These are phyloP conservation scores for Drosophila nikananu DNA, from an alignment of 1,140 invertebrate species.

Conservation along the genomic window DNA sequence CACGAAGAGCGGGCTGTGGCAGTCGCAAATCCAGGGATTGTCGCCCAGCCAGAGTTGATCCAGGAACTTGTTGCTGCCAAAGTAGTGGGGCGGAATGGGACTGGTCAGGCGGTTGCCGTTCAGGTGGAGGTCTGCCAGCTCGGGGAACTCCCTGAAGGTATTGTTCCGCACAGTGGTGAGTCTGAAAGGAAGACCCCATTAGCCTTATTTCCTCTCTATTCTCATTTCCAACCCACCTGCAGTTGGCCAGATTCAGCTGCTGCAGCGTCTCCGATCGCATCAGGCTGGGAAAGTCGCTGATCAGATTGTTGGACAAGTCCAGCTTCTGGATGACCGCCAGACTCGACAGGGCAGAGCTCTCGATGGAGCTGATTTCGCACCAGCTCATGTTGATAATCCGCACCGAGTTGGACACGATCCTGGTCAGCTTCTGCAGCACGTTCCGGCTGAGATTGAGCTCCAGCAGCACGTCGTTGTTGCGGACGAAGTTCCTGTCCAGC, in stretches of 20 bases:
- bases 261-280: constrained; percentile 87
- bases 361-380: constrained; percentile 87
- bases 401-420: constrained; percentile 87
- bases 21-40: constrained; percentile 91
- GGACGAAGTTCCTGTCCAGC: constrained; percentile 86
- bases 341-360: constrained; percentile 86
- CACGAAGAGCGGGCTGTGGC: constrained; percentile 86
- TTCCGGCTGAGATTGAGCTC: constrained; percentile 89
- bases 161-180: constrained; percentile 78
- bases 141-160: constrained; percentile 87
- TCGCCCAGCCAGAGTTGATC: constrained; percentile 87
- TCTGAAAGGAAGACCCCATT: constrained; percentile 28
- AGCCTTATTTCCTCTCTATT: neutral
- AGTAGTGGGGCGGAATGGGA: constrained; percentile 87
- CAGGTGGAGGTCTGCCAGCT: constrained; percentile 87
- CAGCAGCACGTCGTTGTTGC: constrained; percentile 86
- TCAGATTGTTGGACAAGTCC: constrained; percentile 87
- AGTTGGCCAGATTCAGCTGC: constrained; percentile 87
- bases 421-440: constrained; percentile 87
- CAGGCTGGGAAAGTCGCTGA: constrained; percentile 87
- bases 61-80: constrained; percentile 87
- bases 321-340: constrained; percentile 86
- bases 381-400: constrained; percentile 87
- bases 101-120: constrained; percentile 89
- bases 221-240: constrained; percentile 55